Base-by-base conservation (phyloP, 2,888 invertebrate species). In the Ptychoptera albimana region DNA sequence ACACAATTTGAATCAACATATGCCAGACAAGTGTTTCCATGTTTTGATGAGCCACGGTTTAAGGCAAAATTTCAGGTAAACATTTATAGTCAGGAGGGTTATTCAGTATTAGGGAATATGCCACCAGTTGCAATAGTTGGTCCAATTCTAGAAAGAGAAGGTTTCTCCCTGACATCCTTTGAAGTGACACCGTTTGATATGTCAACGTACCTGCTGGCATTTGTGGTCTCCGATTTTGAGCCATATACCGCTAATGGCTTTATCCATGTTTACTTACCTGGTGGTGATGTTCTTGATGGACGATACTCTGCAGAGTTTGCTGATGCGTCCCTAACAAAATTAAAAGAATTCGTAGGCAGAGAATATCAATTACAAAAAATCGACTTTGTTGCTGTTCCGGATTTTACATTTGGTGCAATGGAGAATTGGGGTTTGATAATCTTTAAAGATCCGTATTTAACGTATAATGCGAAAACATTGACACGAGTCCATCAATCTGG, bases 151-250 rank as follows among this genome's bases (percentile, higher is more conserved):
- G 41, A 15, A 41, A 12, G 23, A 7, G 23, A 23, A 23, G 23
- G 23, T 23, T 23, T 23, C 7, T 23, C 3, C 7, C 23, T 23
- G 7, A 23, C 3, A 3, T 5, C 23, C 23, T 23, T 23, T 7
- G 23, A 23, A 5, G 23, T 23, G 3, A 23, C 23, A 5, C 23
- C 72, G 0, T 53, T 66, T 0, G 59, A 67, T 13, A 83, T 83
- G 82, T 78, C 82, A 2, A 69, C 81, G 0, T 86, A 86, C 54
- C 67, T 84, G 2, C 65, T 82, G 6, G 84, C 84, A 0, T 81
- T 82, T 56, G 67, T 80, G 2, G 76, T 85, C 23, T 57, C 56
- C 41, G 59, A 61, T 48, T 60, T 62, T 49, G 48, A 38, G 40
- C 42, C 50, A 31, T 45, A 45, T 10, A 32, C 41, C 11, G 40